Evolutionary conservation across 2,113 vertebrate species (phyloP).

Genomic region (Bucco capensis): DNA sequence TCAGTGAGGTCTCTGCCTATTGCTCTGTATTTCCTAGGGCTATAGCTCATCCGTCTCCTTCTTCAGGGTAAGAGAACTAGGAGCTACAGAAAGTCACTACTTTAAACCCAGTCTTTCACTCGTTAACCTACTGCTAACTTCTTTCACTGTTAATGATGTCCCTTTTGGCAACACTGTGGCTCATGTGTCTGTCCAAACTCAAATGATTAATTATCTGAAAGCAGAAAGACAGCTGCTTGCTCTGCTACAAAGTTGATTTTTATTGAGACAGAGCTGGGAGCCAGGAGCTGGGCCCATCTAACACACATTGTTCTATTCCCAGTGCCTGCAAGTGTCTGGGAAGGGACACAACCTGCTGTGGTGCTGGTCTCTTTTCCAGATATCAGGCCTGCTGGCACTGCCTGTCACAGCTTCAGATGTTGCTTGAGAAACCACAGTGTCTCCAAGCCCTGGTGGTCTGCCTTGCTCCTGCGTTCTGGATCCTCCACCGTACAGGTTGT

Average conservation of each 20-base stretch:
- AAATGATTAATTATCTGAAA: neutral
- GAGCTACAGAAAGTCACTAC: neutral
- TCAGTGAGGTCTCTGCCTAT: neutral
- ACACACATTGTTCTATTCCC: neutral
- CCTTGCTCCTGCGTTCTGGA: neutral
- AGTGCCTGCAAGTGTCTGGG: neutral
- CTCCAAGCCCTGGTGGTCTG: accelerated
- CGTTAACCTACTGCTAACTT: neutral
- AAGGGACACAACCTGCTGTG: neutral
- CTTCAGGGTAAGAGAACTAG: neutral
- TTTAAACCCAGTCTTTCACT: neutral
- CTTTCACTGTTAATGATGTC: neutral
- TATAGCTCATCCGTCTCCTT: neutral
- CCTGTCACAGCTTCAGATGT: neutral
- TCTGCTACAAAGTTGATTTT: neutral
- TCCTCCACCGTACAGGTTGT: neutral
- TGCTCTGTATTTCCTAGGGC: neutral
- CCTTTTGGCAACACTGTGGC: neutral
- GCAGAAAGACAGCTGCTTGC: neutral
- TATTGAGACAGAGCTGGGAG: neutral
- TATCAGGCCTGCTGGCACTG: accelerated
- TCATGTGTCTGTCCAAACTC: neutral
- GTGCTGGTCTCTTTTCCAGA: neutral
- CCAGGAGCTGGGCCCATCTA: neutral
- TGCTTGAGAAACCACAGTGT: neutral